Conservation (phyloP, 2,888 invertebrate species). For the Tanypteryx hageni region DNA sequence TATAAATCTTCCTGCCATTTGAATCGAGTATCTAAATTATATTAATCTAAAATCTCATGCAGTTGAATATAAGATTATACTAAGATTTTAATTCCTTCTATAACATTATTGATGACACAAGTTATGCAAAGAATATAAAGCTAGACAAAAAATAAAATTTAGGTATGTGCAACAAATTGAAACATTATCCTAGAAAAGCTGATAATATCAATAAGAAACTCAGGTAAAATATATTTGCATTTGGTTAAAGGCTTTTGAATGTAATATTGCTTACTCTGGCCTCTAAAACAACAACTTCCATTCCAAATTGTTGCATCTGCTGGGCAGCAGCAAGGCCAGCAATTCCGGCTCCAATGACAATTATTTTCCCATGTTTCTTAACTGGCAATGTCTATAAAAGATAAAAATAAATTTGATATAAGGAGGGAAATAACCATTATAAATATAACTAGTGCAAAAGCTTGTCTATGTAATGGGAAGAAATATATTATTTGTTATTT, state of each 20-base stretch:
- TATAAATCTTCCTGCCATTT: no score
- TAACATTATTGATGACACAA: neutral
- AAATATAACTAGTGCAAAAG: slow-evolving; percentile 69
- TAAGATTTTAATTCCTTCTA: no score
- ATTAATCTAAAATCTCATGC: no score
- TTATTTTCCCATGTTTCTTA: slow-evolving; percentile 78
- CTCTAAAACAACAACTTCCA: slow-evolving; percentile 91
- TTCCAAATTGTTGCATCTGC: slow-evolving; percentile 95
- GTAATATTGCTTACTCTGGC: slow-evolving; percentile 74
- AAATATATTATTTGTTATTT: no score
- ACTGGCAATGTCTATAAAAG: slow-evolving; percentile 73
- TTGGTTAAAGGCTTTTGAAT: neutral
- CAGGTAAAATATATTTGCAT: neutral
- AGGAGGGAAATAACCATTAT: slow-evolving; percentile 68
- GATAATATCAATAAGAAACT: neutral
- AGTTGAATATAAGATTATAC: no score
- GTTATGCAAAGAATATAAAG: neutral
- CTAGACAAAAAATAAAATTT: neutral
- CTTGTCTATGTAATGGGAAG: slow-evolving; percentile 40
- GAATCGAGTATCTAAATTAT: no score
- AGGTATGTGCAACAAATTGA: neutral
- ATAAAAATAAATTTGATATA: neutral
- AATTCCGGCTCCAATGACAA: slow-evolving; percentile 88
- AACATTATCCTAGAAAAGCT: neutral
- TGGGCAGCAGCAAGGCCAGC: slow-evolving; percentile 96